These are phyloP conservation scores for Zophobas atratus DNA, from an alignment of 1,140 invertebrate species.

Conservation along the genomic window DNA sequence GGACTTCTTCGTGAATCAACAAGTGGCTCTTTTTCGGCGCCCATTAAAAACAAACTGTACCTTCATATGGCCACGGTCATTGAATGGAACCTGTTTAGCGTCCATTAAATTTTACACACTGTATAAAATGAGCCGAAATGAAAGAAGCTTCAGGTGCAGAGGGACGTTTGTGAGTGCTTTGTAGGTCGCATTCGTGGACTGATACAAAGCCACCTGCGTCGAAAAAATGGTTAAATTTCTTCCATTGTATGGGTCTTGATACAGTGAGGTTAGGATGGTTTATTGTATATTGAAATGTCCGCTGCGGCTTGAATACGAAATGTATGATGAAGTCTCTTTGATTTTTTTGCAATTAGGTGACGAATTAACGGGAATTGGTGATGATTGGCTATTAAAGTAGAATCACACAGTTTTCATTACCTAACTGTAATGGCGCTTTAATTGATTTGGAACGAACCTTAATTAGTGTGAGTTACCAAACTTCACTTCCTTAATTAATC, in stretches of 20 bases:
- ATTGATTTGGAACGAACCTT: conserved; percentile 20
- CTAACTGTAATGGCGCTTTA: conserved; percentile 14
- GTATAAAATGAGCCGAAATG: not conserved
- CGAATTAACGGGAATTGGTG: not conserved
- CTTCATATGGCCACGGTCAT: not conserved
- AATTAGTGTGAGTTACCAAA: conserved; percentile 28
- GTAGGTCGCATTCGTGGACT: too few species aligned
- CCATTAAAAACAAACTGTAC: conserved; percentile 3
- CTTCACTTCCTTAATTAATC: conserved; percentile 18
- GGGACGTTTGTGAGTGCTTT: not conserved
- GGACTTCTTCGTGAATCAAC: not conserved
- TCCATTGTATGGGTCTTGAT: too few species aligned
- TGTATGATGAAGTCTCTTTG: not conserved
- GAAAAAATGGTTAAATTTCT: too few species aligned
- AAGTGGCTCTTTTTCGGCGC: conserved; percentile 7
- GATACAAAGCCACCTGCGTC: too few species aligned
- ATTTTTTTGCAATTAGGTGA: not conserved
- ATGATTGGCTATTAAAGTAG: not conserved
- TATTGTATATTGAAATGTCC: too few species aligned
- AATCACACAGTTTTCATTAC: not conserved
- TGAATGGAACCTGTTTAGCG: conserved; percentile 8
- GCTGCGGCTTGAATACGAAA: too few species aligned
- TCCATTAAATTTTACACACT: not conserved
- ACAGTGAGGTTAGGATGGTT: too few species aligned
- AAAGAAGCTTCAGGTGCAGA: conserved; percentile 1